Percentiles rank a stretch among this genome's conserved stretches.
Conservation (phyloP, 2,888 invertebrate genomes). For the Diloba caeruleocephala region DNA sequence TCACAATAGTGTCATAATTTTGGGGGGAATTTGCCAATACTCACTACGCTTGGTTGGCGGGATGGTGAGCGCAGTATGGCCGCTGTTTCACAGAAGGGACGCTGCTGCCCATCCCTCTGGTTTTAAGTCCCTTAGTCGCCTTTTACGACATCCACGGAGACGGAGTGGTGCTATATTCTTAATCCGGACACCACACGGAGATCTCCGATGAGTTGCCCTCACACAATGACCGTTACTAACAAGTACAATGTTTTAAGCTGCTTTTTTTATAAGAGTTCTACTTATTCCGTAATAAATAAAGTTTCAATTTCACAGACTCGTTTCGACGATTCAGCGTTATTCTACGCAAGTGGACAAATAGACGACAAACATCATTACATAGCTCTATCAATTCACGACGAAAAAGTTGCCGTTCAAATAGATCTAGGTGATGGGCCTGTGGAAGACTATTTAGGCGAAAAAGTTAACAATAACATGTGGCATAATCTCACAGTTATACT, state of each 20-base stretch:
- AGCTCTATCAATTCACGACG: conserved; percentile 95
- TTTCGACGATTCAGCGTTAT: conserved; percentile 96
- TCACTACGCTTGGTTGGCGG: no score
- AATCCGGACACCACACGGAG: no score
- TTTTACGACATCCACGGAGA: no score
- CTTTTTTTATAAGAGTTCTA: conserved; percentile 14
- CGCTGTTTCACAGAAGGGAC: no score
- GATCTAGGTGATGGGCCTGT: conserved; percentile 95
- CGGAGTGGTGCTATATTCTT: no score
- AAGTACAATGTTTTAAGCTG: conserved; percentile 13
- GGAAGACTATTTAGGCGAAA: conserved; percentile 91
- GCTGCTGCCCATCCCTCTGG: no score
- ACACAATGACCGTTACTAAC: conserved; percentile 21
- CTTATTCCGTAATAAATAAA: conserved; percentile 20
- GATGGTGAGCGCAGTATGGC: no score
- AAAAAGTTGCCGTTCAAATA: conserved; percentile 95
- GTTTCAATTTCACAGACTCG: conserved; percentile 90
- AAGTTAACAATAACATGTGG: conserved; percentile 94
- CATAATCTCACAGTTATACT: conserved; percentile 97
- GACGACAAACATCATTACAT: conserved; percentile 96
- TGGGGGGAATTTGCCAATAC: no score
- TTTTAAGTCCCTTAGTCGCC: no score
- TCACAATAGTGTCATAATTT: no score
- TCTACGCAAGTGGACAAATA: conserved; percentile 97
- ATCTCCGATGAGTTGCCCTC: not conserved